Conservation (phyloP, 2,113 vertebrate species). For the Burhinus bistriatus region DNA sequence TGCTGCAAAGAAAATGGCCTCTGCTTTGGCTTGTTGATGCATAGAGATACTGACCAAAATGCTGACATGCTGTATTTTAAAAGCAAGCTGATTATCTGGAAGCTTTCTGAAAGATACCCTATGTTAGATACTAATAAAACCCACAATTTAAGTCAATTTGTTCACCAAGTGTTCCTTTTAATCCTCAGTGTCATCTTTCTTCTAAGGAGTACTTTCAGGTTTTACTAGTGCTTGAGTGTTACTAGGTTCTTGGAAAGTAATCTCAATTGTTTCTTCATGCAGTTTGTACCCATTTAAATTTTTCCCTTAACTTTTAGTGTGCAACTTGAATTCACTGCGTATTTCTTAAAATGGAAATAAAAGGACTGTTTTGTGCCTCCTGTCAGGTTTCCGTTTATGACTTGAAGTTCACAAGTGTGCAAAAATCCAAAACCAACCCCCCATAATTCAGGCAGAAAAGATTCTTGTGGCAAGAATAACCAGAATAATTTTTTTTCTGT, state of each 20-base stretch:
- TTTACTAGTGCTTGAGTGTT: background rate
- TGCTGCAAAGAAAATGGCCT: background rate
- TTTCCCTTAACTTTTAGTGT: background rate
- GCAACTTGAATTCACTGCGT: background rate
- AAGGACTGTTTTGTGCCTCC: background rate
- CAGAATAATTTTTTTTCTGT: background rate
- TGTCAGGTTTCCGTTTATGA: background rate
- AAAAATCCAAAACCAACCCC: background rate
- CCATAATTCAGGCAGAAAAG: background rate
- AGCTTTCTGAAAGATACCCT: background rate
- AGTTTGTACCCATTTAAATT: background rate
- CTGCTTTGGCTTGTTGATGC: background rate
- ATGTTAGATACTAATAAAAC: background rate
- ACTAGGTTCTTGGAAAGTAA: background rate
- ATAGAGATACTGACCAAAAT: background rate
- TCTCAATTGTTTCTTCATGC: background rate
- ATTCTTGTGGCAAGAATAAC: background rate
- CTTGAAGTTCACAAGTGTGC: background rate
- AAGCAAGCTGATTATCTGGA: background rate
- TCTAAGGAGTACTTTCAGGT: background rate
- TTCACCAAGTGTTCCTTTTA: background rate
- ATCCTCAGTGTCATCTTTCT: background rate
- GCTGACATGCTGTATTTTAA: background rate
- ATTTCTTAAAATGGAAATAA: background rate
- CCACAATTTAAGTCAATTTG: background rate